Base-by-base conservation (phyloP, 1,140 invertebrate species). In the Meloidogyne exigua region DNA sequence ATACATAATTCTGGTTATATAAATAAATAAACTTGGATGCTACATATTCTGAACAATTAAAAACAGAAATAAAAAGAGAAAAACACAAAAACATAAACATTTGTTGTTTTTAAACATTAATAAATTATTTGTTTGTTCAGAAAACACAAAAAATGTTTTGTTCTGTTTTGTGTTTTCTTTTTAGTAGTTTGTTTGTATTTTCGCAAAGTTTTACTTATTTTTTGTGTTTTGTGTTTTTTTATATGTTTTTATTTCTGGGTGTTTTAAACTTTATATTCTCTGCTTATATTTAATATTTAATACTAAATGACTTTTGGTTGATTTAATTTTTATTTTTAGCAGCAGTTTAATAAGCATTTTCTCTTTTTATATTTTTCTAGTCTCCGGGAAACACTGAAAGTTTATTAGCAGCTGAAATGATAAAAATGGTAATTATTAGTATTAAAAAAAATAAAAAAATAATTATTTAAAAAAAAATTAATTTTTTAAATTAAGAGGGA, bases 251-350 rank as follows among this genome's bases (percentile, higher is more conserved):
- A n/a, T 57, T 57, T 49, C 21, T 57, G n/a, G 18, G 49, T 57
- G 49, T n/a, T 57, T 57, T 57, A 12, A 57, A 57, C 49, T 57
- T 57, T 57, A n/a, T 57, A 7, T n/a, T n/a, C n/a, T n/a, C n/a
- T n/a, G n/a, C n/a, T n/a, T n/a, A n/a, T n/a, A n/a, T n/a, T n/a
- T n/a, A 0, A 5, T n/a, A 57, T 57, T 57, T 57, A n/a, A 39
- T 39, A 39, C n/a, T n/a, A n/a, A n/a, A 57, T 57, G 49, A 57
- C 49, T 57, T 57, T 57, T 57, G 49, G 49, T 57, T 57, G 49
- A n/a, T 57, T 57, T 57, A 18, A 15, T 49, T 57, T 57, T 57
- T 57, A 57, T 57, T 57, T 57, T 57, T 57, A 15, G 44, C 15
- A 12, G 13, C n/a, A n/a, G n/a, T 49, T 49, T 57, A 49, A 32